A percentile compares a stretch with the other conserved stretches of the same genome.
Evolutionary conservation across 2,113 vertebrate genomes (phyloP).

Genomic region (Lasiurus cinereus): DNA sequence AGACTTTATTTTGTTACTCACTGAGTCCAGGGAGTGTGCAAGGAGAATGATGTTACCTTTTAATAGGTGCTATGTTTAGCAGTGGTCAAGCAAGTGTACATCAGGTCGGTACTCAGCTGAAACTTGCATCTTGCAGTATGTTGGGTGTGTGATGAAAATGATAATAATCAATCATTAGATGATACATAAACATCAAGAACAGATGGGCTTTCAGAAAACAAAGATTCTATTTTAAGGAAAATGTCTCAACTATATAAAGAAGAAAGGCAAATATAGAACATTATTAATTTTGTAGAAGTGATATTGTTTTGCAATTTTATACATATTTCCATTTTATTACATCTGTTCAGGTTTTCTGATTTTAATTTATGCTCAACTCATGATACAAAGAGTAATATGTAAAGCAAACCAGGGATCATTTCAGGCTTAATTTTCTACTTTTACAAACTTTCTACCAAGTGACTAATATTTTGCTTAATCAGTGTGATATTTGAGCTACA

Average conservation of each 20-base stretch:
- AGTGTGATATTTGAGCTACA: neutral
- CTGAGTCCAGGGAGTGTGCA: conserved; percentile 60
- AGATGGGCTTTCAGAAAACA: conserved; percentile 38
- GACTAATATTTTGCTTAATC: neutral
- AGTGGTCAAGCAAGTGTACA: neutral
- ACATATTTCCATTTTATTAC: neutral
- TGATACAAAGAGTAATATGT: neutral
- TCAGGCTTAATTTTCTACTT: neutral
- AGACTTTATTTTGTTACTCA: conserved; percentile 74
- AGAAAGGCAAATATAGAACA: conserved; percentile 57
- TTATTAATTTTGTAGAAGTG: neutral
- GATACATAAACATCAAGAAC: conserved; percentile 31
- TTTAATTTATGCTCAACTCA: conserved; percentile 10
- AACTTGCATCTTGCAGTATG: neutral
- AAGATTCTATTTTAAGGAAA: conserved; percentile 39
- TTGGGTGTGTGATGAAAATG: neutral
- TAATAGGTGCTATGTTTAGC: conserved; percentile 31
- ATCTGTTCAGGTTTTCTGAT: neutral
- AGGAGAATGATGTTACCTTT: conserved; percentile 48
- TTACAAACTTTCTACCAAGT: neutral
- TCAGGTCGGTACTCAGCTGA: conserved; percentile 2
- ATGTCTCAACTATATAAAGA: neutral
- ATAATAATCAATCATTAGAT: neutral
- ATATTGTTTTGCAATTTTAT: neutral
- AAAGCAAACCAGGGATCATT: neutral